These are phyloP conservation scores for Tetramorium alpestre DNA, from an alignment of 1,140 invertebrate species.

Conservation along the genomic window DNA sequence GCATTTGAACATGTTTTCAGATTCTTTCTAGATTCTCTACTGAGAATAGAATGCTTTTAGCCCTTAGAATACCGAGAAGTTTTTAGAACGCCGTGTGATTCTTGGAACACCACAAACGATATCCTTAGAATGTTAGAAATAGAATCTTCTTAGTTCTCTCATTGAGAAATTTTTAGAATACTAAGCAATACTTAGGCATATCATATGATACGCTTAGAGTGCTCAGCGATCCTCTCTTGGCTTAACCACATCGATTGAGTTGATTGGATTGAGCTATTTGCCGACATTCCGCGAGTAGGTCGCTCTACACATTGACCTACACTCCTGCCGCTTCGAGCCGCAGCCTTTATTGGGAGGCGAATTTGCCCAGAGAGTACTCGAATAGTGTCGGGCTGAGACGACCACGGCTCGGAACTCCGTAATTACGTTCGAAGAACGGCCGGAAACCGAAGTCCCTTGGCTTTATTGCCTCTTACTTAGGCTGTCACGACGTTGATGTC, in stretches of 20 bases:
- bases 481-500: neutral
- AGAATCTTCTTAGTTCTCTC: neutral
- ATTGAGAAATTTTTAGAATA: neutral
- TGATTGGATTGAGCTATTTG: neutral
- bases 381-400: conserved; percentile 5
- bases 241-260: conserved; percentile 24
- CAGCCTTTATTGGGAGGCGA: conserved; percentile 25
- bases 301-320: conserved; percentile 34
- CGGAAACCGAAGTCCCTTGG: neutral
- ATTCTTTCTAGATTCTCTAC: neutral
- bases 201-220: neutral
- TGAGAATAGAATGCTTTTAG: neutral
- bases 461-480: conserved; percentile 19
- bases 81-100: neutral
- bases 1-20: neutral
- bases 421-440: conserved; percentile 7
- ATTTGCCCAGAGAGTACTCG: conserved; percentile 19
- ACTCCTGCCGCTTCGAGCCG: conserved; percentile 1
- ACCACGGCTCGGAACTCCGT: neutral
- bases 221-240: neutral
- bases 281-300: conserved; percentile 9
- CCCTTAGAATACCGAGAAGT: neutral
- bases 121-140: neutral
- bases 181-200: neutral
- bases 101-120: neutral